Percentiles rank a stretch among this genome's conserved stretches.
Conservation (phyloP, 2,888 invertebrate species). For the Vesta saturnalis region DNA sequence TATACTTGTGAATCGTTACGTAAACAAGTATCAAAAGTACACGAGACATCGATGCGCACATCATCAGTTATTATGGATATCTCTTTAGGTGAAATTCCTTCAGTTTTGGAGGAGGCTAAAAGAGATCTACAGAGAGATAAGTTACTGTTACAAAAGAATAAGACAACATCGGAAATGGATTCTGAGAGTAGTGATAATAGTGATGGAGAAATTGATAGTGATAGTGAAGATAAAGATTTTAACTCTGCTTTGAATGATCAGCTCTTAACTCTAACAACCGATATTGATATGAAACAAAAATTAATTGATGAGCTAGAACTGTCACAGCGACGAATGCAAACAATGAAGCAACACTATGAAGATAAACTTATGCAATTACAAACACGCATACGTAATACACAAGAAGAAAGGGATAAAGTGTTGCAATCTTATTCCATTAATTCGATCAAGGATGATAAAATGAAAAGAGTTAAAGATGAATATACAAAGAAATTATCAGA, state of each 20-base stretch:
- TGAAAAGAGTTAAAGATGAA: slow-evolving; percentile 85
- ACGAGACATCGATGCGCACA: slow-evolving; percentile 30
- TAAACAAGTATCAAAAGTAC: slow-evolving; percentile 60
- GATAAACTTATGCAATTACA: slow-evolving; percentile 87
- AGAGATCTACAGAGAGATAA: slow-evolving; percentile 75
- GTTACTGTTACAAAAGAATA: slow-evolving; percentile 51
- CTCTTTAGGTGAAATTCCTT: slow-evolving; percentile 62
- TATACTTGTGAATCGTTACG: slow-evolving; percentile 79
- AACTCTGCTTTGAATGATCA: slow-evolving; percentile 78
- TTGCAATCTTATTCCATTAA: slow-evolving; percentile 65
- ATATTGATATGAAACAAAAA: slow-evolving; percentile 94
- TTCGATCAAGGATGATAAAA: slow-evolving; percentile 72
- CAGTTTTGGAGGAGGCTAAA: slow-evolving; percentile 81
- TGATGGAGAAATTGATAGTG: slow-evolving; percentile 69
- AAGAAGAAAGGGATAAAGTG: slow-evolving; percentile 91
- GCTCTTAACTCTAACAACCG: slow-evolving; percentile 87
- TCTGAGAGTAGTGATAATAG: slow-evolving; percentile 67
- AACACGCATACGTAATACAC: slow-evolving; percentile 85
- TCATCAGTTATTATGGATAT: slow-evolving; percentile 43
- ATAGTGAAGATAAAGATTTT: slow-evolving; percentile 66
- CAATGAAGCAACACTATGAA: slow-evolving; percentile 91
- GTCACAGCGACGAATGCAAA: slow-evolving; percentile 85
- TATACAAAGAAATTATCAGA: slow-evolving; percentile 86
- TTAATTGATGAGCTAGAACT: slow-evolving; percentile 93
- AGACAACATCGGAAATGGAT: slow-evolving; percentile 64